phyloP scores from a whole-genome alignment of 2,888 invertebrate species.

The Latrodectus hesperus region DNA sequence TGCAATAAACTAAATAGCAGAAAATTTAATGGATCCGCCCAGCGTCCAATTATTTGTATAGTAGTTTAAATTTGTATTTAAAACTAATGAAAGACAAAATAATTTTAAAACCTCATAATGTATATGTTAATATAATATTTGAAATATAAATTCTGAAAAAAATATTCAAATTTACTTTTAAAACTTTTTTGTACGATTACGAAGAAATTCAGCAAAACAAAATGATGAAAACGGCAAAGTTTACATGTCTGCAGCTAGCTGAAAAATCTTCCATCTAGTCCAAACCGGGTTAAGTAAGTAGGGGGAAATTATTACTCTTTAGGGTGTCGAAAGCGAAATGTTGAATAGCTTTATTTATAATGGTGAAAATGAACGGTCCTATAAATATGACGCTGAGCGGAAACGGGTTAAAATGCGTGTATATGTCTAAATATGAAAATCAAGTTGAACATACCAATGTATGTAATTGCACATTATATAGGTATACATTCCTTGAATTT shows the following conservation, averaged over 20 bases:
- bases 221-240: conserved; percentile 15
- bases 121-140: not conserved
- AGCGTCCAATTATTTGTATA: conserved; percentile 15
- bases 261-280: conserved; percentile 6
- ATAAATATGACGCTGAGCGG: too few species aligned
- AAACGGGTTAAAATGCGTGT: too few species aligned
- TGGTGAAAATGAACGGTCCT: too few species aligned
- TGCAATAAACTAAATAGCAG: not conserved
- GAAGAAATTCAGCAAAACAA: conserved; percentile 14
- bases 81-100: not conserved
- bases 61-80: conserved; percentile 2
- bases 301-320: conserved; percentile 9
- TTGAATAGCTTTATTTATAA: conserved; percentile 1
- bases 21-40: conserved; percentile 16
- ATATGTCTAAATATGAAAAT: too few species aligned
- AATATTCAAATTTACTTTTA: not conserved
- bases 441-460: too few species aligned
- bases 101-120: conserved; percentile 4
- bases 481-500: too few species aligned
- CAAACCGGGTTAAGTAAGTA: conserved; percentile 11
- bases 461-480: too few species aligned
- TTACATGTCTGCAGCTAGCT: conserved; percentile 15
- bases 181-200: not conserved
- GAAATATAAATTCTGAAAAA: not conserved
- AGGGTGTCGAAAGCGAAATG: conserved; percentile 4